Conservation (phyloP, 2,113 vertebrate species). For the Lasiurus borealis region DNA sequence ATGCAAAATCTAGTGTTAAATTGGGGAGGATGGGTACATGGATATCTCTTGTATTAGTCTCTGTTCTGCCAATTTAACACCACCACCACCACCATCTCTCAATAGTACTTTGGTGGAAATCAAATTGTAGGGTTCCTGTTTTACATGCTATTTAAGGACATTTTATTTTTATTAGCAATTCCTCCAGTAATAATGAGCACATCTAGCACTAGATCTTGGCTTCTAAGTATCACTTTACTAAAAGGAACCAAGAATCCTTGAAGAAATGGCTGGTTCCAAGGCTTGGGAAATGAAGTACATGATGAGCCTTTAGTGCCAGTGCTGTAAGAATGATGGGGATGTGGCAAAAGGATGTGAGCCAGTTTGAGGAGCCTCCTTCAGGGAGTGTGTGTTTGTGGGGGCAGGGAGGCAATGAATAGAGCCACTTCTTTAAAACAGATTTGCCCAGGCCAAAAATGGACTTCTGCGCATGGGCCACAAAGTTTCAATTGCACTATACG, state of each 20-base stretch:
- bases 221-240: background rate
- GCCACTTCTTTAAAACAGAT: too few species aligned
- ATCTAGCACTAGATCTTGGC: background rate
- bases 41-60: background rate
- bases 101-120: background rate
- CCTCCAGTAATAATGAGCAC: background rate
- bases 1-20: background rate
- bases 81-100: background rate
- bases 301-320: background rate
- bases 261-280: too few species aligned
- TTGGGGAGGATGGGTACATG: background rate
- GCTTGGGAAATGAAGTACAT: background rate
- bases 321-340: background rate
- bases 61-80: background rate
- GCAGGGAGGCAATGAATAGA: too few species aligned
- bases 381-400: too few species aligned
- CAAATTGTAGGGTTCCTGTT: background rate
- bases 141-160: background rate
- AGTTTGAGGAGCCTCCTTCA: background rate
- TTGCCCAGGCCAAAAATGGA: too few species aligned
- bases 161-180: constrained; percentile 10
- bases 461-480: too few species aligned
- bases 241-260: background rate
- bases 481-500: too few species aligned
- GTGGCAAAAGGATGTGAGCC: background rate